Percentiles rank a stretch among this genome's conserved stretches.
These are phyloP conservation scores for Lypha dubia DNA, from an alignment of 2,888 invertebrate species.

Conservation along the genomic window DNA sequence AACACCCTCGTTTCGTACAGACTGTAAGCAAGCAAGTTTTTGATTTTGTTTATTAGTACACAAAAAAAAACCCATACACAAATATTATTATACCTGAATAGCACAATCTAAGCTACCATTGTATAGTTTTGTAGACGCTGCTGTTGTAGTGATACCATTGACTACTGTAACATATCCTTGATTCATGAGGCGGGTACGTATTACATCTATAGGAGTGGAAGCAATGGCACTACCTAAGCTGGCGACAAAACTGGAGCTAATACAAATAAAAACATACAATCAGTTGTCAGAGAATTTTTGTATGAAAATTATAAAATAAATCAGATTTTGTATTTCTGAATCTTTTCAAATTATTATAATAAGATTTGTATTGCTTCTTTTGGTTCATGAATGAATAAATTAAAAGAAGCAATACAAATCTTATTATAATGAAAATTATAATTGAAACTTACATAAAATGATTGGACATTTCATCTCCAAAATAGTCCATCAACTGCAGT, in stretches of 20 bases:
- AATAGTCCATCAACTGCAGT: conserved; percentile 86
- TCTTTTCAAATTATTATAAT: too few relatives aligned
- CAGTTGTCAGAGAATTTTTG: not conserved
- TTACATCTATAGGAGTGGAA: conserved; percentile 96
- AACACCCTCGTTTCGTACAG: conserved; percentile 93
- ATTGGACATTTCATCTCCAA: conserved; percentile 92
- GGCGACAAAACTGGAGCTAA: conserved; percentile 94
- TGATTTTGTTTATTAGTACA: not conserved
- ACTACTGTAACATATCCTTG: conserved; percentile 87
- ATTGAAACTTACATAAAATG: conserved; percentile 89
- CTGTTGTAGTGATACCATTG: conserved; percentile 81
- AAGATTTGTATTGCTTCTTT: too few relatives aligned
- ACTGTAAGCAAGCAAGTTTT: conserved; percentile 84
- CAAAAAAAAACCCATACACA: not conserved
- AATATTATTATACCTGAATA: conserved; percentile 86
- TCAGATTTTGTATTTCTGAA: too few relatives aligned
- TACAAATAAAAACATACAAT: conserved; percentile 73
- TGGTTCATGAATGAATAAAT: too few relatives aligned
- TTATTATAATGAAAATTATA: not conserved
- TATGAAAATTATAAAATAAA: not conserved
- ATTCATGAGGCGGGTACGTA: conserved; percentile 97
- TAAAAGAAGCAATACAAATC: too few relatives aligned
- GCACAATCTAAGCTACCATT: conserved; percentile 93
- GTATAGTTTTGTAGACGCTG: conserved; percentile 85
- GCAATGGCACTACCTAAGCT: conserved; percentile 96